phyloP scores from a whole-genome alignment of 2,888 invertebrate genomes.

The Lasioglossum vierecki region DNA sequence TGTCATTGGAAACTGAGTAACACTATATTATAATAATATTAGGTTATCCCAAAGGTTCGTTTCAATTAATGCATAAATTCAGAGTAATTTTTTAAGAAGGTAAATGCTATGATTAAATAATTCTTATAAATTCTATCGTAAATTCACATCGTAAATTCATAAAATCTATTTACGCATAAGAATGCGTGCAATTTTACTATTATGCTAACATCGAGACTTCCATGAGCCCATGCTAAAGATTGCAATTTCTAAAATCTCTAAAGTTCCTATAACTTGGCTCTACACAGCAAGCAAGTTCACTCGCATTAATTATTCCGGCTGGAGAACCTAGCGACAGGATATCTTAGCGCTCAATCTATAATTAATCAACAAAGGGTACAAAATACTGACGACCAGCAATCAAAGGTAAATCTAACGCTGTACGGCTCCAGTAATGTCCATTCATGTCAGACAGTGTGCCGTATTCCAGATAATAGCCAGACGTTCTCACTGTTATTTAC shows the following conservation, averaged over 20 bases:
- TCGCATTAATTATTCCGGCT: background rate
- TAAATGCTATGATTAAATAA: no score
- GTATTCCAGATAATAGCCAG: slow-evolving; percentile 6
- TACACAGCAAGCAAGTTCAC: no score
- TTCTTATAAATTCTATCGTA: no score
- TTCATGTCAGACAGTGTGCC: background rate
- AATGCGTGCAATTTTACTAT: background rate
- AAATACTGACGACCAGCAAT: background rate
- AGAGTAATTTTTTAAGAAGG: no score
- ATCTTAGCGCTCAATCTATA: background rate
- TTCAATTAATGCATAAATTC: no score
- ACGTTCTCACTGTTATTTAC: background rate
- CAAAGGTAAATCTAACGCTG: background rate
- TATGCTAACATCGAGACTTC: background rate
- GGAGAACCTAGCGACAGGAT: background rate
- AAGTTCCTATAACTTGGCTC: background rate
- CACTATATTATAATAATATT: background rate
- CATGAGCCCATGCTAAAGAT: no score
- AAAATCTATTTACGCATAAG: background rate
- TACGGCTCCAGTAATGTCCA: background rate
- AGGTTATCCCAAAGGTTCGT: no score
- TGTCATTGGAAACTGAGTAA: background rate
- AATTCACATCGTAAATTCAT: background rate
- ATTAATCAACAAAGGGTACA: background rate
- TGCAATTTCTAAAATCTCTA: background rate